A percentile compares a stretch with the other conserved stretches of the same genome.
Evolutionary conservation across 92 coral and sea anemone genomes (phyloP).

Genomic region (Phenganax stokvisi): DNA sequence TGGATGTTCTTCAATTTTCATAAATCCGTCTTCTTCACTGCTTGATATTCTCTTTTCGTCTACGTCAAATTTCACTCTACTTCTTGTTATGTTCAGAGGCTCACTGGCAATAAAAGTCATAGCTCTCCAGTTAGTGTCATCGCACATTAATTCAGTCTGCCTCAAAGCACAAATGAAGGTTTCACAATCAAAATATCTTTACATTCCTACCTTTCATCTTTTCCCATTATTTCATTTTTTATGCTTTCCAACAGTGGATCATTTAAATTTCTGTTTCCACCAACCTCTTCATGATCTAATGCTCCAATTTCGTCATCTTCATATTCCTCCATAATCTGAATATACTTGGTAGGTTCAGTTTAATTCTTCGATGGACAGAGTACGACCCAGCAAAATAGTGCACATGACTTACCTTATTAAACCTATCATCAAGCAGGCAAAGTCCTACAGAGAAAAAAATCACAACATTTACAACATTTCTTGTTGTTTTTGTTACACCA

Average conservation of each 20-base stretch:
- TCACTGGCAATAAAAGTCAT: background rate
- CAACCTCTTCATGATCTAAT: constrained; percentile 82
- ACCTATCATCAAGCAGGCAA: constrained; percentile 79
- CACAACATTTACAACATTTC: background rate
- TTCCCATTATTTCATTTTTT: constrained; percentile 57
- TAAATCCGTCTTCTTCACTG: constrained; percentile 51
- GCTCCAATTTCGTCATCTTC: constrained; percentile 99
- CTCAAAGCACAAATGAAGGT: background rate
- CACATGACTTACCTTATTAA: constrained; percentile 63
- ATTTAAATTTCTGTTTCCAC: constrained; percentile 60
- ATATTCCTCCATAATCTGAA: constrained; percentile 86
- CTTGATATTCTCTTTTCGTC: constrained; percentile 26
- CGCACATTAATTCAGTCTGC: background rate
- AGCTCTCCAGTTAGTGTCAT: background rate
- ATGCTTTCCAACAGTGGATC: constrained; percentile 61
- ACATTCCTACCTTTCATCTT: constrained; percentile 55
- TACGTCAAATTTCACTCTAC: constrained; percentile 7
- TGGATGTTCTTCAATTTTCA: constrained; percentile 53
- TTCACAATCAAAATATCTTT: background rate
- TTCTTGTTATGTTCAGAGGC: background rate
- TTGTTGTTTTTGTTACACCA: background rate
- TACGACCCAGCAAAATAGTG: no score
- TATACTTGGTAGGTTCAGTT: background rate
- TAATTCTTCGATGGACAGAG: no score
- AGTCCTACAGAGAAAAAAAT: constrained; percentile 49